Conservation (phyloP, 1,140 invertebrate genomes). For the Fopius arisanus region DNA sequence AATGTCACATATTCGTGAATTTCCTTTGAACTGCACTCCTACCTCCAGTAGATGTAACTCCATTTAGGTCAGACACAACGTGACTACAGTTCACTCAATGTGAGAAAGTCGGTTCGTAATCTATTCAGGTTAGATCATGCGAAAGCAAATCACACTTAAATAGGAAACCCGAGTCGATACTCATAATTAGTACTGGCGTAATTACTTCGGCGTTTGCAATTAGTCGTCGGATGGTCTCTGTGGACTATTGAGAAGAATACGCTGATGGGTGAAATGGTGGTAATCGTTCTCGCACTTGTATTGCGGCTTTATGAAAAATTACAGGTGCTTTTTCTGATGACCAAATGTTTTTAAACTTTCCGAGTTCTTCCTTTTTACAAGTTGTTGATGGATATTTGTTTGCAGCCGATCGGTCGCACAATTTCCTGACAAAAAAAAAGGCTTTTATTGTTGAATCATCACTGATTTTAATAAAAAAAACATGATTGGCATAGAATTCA, state of each 20-base stretch:
- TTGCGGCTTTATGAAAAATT: background rate
- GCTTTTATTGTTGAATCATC: too few relatives aligned
- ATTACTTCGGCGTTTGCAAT: conserved; percentile 14
- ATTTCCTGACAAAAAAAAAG: too few relatives aligned
- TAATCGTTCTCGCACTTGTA: background rate
- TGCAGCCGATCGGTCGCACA: too few relatives aligned
- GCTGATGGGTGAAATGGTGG: background rate
- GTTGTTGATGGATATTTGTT: too few relatives aligned
- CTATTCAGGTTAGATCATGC: background rate
- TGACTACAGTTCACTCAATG: background rate
- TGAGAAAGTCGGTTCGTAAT: background rate
- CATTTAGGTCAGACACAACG: conserved; percentile 15
- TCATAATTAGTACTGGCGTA: conserved; percentile 23
- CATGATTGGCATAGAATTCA: too few relatives aligned
- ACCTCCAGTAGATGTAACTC: background rate
- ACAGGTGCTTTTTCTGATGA: background rate
- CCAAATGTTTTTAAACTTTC: too few relatives aligned
- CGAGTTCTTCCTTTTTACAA: background rate
- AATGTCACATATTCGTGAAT: conserved; percentile 22
- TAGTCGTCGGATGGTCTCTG: background rate
- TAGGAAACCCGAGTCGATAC: conserved; percentile 22
- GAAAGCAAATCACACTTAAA: conserved; percentile 18
- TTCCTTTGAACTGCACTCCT: background rate
- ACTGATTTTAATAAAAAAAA: too few relatives aligned
- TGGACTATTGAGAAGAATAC: background rate